Base-by-base conservation (phyloP, 2,113 vertebrate species). In the Pteronura brasiliensis region DNA sequence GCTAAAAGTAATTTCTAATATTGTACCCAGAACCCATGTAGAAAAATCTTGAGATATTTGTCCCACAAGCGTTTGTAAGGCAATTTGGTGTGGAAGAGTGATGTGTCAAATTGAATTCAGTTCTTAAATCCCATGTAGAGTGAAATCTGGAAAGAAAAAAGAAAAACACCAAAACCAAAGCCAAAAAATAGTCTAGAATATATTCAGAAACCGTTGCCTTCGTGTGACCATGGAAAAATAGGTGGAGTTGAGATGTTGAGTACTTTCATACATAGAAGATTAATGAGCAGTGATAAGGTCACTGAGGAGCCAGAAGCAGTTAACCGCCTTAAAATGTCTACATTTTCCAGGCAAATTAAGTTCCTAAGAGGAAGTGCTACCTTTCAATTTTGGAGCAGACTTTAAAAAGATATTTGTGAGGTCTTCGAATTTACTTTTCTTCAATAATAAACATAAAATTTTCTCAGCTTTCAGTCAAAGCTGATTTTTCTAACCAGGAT, bases 391-490 rank as follows among this genome's bases (percentile, higher is more conserved):
- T 86, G 23, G 81, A 94, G 93, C 42, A 94, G 52, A 77, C 90
- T 96, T 80, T 81, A 34, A 96, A 96, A 90, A 80, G 71, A 77
- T 52, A 3, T 52, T 61, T 57, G 17, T 83, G 61, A 92, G 14
- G 34, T 72, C 96, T 96, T 92, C 84, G 81, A 44, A 97, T 84
- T 94, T 95, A 85, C 92, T 95, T 97, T 97, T 47, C 81, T 92
- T 98, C 72, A 71, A 63, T 2, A 94, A 96, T 57, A 97, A 36
- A 97, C 93, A 94, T 88, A 89, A 87, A 67, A 93, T 88, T 42
- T 65, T 95, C 76, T 97, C 77, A 88, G 59, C 61, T 88, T 93
- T 65, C 92, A 72, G 27, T 67, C 71, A 85, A 84, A 93, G 79
- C 95, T 95, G 31, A 23, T 57, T 95, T 96, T 92, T 97, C 93